Conservation (phyloP, 2,113 vertebrate genomes). For the Kryptolebias marmoratus region DNA sequence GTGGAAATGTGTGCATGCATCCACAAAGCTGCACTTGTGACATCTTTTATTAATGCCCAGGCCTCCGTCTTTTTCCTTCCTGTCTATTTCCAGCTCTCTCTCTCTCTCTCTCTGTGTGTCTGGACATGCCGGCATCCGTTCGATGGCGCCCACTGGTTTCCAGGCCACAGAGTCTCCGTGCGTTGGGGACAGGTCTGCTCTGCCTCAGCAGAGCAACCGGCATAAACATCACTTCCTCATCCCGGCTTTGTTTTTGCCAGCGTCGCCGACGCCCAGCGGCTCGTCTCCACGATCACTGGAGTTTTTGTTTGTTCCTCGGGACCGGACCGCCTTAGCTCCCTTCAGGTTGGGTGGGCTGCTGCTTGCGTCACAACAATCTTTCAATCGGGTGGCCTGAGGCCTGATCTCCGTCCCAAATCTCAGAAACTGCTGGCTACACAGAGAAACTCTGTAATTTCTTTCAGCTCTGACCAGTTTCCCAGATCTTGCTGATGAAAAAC, state of each 20-base stretch:
- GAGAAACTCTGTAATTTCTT: too few relatives aligned
- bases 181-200: conserved; percentile 6
- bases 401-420: too few relatives aligned
- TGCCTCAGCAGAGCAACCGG: neutral
- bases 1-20: conserved; percentile 17
- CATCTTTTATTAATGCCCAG: conserved; percentile 66
- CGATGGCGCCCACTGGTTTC: conserved; percentile 40
- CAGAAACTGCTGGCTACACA: too few relatives aligned
- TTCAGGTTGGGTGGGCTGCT: too few relatives aligned
- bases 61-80: conserved; percentile 15
- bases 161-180: conserved; percentile 34
- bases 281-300: too few relatives aligned
- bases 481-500: too few relatives aligned
- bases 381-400: too few relatives aligned
- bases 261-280: neutral
- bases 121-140: conserved; percentile 42
- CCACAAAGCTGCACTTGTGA: conserved; percentile 59
- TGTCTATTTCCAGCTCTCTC: conserved; percentile 60
- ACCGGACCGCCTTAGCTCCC: too few relatives aligned
- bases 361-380: too few relatives aligned
- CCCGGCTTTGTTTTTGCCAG: neutral
- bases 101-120: neutral
- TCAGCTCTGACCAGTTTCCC: too few relatives aligned
- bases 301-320: too few relatives aligned
- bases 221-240: neutral